Evolutionary conservation across 2,797 vertebrate genomes (phyloP), one percentile per base, ranked within the genome.

Genomic region (Glyptemys insculpta): DNA sequence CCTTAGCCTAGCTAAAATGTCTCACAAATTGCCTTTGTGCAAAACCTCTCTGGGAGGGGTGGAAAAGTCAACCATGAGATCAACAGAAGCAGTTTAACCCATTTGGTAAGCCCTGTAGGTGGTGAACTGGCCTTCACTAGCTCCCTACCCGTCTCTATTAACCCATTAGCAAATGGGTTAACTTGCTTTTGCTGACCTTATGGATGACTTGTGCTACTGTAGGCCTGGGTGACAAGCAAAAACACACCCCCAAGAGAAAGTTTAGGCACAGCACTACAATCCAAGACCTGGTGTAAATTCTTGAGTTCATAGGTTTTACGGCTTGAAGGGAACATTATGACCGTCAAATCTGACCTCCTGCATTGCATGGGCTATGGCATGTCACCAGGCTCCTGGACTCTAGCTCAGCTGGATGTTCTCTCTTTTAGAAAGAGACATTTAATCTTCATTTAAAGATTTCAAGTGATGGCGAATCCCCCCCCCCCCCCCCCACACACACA

Each of bases 401-500:
- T 74, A 44, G 41, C 23, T 44, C 23, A 44, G 37, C 72, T 27
- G 41, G 3, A 44, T 21, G 15, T 25, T 44, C 10, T 44, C 10
- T 74, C 37, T 44, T 74, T 72, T 41, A 72, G 68, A 21, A 41
- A 41, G n/a, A 25, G 37, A 44, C 41, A 23, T 16, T 44, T 74
- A 41, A 74, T 44, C 72, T 74, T 44, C 72, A 74, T 44, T 74
- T 37, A 37, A 72, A 19, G n/a, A n/a, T 65, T n/a, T 41, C n/a
- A 72, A 72, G 65, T 72, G n/a, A 74, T 44, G 37, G 12, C 14
- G 25, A 44, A 74, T 44, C 3, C 37, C 5, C 23, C 5, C 12
- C 5, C 27, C 10, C 1, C 56, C 1, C 19, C 7, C 19, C 1
- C 49, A 15, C 49, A 15, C 44, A 47, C 4, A 5, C 34, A 56